Evolutionary conservation across 2,888 invertebrate genomes (phyloP).

Genomic region (Operophtera brumata): DNA sequence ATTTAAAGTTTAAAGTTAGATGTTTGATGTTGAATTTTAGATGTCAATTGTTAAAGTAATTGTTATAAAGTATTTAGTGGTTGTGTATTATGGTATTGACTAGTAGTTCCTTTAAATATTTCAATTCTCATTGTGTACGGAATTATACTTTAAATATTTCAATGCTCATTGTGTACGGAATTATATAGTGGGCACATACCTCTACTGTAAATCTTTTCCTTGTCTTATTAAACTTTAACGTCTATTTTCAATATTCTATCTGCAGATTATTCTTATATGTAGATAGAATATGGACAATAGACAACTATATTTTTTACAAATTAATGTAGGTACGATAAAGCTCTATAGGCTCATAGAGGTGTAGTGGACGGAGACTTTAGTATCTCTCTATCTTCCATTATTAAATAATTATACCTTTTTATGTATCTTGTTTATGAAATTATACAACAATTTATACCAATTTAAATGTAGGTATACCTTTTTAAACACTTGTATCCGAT

Average conservation of each 20-base stretch:
- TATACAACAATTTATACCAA: conserved; percentile 23
- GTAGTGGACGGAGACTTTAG: neutral
- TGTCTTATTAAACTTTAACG: neutral
- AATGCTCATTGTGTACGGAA: neutral
- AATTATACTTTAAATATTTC: conserved; percentile 1
- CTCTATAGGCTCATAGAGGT: neutral
- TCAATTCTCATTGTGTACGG: neutral
- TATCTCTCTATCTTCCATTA: conserved; percentile 19
- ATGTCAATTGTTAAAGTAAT: conserved; percentile 28
- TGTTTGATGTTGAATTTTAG: conserved; percentile 29
- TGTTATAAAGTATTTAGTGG: neutral
- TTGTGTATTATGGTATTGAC: neutral
- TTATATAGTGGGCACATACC: neutral
- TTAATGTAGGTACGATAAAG: no score
- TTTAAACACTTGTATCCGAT: conserved; percentile 18
- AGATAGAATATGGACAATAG: neutral
- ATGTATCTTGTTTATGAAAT: conserved; percentile 11
- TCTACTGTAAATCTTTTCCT: neutral
- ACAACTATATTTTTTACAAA: no score
- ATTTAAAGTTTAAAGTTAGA: conserved; percentile 8
- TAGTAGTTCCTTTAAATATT: conserved; percentile 1
- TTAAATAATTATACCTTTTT: conserved; percentile 7
- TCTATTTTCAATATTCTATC: neutral
- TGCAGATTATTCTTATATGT: neutral
- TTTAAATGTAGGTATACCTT: conserved; percentile 17